These are phyloP conservation scores for Drosophila subsilvestris DNA, from an alignment of 2,888 invertebrate genomes.

Conservation along the genomic window DNA sequence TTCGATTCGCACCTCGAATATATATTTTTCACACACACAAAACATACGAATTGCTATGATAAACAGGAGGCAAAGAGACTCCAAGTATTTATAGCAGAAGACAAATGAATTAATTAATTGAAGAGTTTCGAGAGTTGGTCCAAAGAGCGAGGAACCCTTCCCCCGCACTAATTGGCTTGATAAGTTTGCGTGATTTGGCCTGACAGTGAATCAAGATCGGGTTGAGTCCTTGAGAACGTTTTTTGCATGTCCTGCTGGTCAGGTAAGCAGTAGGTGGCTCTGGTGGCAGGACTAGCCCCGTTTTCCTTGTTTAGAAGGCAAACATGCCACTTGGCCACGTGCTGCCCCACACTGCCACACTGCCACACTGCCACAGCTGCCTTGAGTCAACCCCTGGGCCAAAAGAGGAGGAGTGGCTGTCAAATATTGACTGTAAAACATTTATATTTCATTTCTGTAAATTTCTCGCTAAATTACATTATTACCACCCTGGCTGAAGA, in stretches of 20 bases:
- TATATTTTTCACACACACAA: slow-evolving; percentile 39
- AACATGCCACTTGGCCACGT: slow-evolving; percentile 46
- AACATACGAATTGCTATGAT: slow-evolving; percentile 30
- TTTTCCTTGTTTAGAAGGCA: slow-evolving; percentile 36
- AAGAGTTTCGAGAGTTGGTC: background rate
- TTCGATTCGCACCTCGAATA: slow-evolving; percentile 21
- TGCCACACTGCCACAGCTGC: slow-evolving; percentile 13
- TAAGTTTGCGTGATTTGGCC: slow-evolving; percentile 58
- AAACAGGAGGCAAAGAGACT: slow-evolving; percentile 1
- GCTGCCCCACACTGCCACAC: slow-evolving; percentile 43
- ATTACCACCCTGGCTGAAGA: slow-evolving; percentile 32
- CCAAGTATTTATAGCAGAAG: slow-evolving; percentile 24
- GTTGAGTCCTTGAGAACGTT: slow-evolving; percentile 27
- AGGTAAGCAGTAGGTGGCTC: background rate
- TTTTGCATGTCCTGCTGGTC: slow-evolving; percentile 54
- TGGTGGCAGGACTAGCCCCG: slow-evolving; percentile 17
- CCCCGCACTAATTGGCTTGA: slow-evolving; percentile 29
- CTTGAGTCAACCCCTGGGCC: background rate
- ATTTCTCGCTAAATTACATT: slow-evolving; percentile 53
- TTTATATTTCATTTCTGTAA: slow-evolving; percentile 58
- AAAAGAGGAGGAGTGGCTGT: slow-evolving; percentile 33
- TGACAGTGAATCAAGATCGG: slow-evolving; percentile 48
- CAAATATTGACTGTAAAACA: slow-evolving; percentile 65
- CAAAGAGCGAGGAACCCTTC: background rate
- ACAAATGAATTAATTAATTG: slow-evolving; percentile 29